These are phyloP conservation scores for Perccottus glenii DNA, from an alignment of 2,113 vertebrate species.

Conservation along the genomic window DNA sequence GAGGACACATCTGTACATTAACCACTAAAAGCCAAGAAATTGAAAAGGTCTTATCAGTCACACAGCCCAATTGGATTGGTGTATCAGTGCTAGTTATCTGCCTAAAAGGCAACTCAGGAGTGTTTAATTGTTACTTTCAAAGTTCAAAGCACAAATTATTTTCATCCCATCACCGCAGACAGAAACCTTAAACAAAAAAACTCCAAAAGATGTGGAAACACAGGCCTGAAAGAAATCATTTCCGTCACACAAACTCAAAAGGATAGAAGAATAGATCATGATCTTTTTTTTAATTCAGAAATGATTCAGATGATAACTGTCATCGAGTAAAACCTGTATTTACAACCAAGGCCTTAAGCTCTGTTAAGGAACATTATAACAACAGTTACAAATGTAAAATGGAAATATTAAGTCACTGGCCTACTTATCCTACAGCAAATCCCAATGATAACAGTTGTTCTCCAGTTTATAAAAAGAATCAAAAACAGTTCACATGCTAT, in stretches of 20 bases:
- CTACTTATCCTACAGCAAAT: slow-evolving; percentile 1
- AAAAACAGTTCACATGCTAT: neutral
- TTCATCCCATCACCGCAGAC: slow-evolving; percentile 22
- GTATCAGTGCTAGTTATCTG: slow-evolving; percentile 51
- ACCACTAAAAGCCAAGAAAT: slow-evolving; percentile 44
- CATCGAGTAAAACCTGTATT: slow-evolving; percentile 23
- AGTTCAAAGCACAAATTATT: slow-evolving; percentile 46
- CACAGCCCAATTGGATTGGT: slow-evolving; percentile 11
- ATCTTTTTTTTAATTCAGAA: slow-evolving; percentile 9
- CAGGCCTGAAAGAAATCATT: neutral
- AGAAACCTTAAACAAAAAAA: slow-evolving; percentile 6
- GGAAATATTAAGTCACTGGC: slow-evolving; percentile 37
- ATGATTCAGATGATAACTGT: slow-evolving; percentile 23
- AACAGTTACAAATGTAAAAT: slow-evolving; percentile 24
- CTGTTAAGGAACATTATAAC: slow-evolving; percentile 23
- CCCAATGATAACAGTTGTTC: slow-evolving; percentile 2
- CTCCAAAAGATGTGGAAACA: neutral
- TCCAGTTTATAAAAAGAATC: neutral
- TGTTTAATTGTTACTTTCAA: slow-evolving; percentile 35
- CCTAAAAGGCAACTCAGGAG: slow-evolving; percentile 26
- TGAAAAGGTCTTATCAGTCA: slow-evolving; percentile 54
- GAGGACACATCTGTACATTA: slow-evolving; percentile 58
- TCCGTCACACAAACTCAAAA: no score
- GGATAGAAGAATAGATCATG: no score
- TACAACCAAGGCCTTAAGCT: slow-evolving; percentile 1